Conservation (phyloP, 2,113 vertebrate species). For the Engystomops pustulosus region DNA sequence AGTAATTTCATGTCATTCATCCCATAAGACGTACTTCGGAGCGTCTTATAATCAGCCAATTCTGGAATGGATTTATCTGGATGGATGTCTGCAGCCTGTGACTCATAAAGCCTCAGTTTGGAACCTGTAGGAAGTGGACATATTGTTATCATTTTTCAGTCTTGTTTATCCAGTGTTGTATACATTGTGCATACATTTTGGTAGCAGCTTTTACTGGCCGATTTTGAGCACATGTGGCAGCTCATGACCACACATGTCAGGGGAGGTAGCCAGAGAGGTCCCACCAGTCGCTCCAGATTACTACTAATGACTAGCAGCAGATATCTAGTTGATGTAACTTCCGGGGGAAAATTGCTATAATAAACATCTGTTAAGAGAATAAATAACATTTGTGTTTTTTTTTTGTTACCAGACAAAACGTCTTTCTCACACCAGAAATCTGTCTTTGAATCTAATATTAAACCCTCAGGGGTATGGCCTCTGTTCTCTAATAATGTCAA, state of each 20-base stretch:
- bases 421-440: constrained; percentile 39
- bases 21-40: neutral
- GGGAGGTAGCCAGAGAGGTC: neutral
- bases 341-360: neutral
- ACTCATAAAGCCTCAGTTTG: neutral
- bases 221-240: constrained; percentile 11
- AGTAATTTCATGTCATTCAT: neutral
- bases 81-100: neutral
- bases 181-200: neutral
- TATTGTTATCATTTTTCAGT: neutral
- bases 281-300: neutral
- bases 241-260: constrained; percentile 8
- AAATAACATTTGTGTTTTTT: neutral
- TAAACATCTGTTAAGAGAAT: constrained; percentile 35
- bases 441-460: constrained; percentile 39
- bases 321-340: neutral
- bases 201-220: neutral
- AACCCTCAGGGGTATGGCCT: constrained; percentile 15
- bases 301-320: neutral
- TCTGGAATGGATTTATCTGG: constrained; percentile 17
- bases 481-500: constrained; percentile 43
- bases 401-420: neutral
- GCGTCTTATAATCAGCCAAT: neutral
- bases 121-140: neutral
- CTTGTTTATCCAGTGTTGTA: neutral